These are phyloP conservation scores for Meles meles DNA, from an alignment of 2,113 vertebrate species.

Conservation along the genomic window DNA sequence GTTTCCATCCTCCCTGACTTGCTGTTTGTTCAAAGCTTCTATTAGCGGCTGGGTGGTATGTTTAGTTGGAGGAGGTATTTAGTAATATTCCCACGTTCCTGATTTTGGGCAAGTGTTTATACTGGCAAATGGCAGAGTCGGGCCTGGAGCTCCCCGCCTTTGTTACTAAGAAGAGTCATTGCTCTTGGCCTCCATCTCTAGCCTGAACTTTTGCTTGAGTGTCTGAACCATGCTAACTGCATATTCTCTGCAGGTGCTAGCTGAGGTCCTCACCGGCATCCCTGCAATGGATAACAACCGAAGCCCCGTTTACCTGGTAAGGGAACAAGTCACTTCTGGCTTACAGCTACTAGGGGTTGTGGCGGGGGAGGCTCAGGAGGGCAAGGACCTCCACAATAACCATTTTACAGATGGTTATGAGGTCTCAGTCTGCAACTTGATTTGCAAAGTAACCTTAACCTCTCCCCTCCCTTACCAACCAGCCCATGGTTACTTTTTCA, in stretches of 20 bases:
- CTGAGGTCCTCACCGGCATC: slow-evolving; percentile 82
- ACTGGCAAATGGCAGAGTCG: background rate
- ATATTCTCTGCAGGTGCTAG: slow-evolving; percentile 79
- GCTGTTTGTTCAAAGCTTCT: background rate
- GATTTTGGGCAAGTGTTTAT: background rate
- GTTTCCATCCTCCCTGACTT: background rate
- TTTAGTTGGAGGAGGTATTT: background rate
- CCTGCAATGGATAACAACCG: slow-evolving; percentile 80
- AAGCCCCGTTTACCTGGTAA: slow-evolving; percentile 82
- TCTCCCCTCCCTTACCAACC: background rate
- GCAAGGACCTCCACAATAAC: background rate
- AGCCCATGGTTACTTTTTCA: background rate
- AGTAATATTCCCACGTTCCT: background rate
- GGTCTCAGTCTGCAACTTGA: background rate
- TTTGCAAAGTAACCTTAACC: background rate
- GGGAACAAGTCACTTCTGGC: background rate
- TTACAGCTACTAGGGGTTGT: background rate
- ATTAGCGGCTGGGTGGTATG: background rate
- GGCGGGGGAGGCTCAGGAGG: background rate
- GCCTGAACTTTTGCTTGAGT: background rate
- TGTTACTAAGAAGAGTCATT: background rate
- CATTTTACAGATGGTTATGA: background rate
- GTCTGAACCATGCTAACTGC: background rate
- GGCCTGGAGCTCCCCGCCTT: background rate
- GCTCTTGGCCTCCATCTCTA: background rate